phyloP scores from a whole-genome alignment of 1,140 invertebrate species.

The Bombus superbus region DNA sequence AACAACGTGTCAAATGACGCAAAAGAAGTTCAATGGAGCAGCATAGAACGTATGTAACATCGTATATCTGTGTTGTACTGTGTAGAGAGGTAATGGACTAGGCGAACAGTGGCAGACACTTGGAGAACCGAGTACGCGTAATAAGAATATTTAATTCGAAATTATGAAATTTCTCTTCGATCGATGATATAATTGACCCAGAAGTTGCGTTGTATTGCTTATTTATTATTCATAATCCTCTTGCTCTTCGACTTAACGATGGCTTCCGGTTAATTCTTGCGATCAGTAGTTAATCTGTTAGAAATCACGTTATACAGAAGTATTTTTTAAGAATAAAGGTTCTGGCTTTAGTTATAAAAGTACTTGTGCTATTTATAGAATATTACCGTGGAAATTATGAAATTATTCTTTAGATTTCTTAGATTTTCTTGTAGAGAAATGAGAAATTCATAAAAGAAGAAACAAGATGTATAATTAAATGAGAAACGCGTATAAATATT shows the following conservation, averaged over 20 bases:
- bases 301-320: no score
- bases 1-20: background rate
- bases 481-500: background rate
- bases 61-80: background rate
- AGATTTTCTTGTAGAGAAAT: background rate
- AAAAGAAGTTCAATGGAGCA: constrained; percentile 21
- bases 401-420: background rate
- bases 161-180: background rate
- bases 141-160: background rate
- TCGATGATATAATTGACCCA: background rate
- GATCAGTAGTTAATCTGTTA: no score
- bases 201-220: no score
- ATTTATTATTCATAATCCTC: no score
- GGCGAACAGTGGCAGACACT: background rate
- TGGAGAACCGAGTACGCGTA: background rate
- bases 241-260: no score
- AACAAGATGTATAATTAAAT: background rate
- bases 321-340: background rate
- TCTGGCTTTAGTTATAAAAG: background rate
- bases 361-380: background rate
- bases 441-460: background rate
- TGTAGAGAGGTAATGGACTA: background rate
- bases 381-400: background rate
- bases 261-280: no score
- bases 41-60: background rate